Base-by-base conservation (phyloP, 2,888 invertebrate genomes). In the Drepanosiphum platanoidis region DNA sequence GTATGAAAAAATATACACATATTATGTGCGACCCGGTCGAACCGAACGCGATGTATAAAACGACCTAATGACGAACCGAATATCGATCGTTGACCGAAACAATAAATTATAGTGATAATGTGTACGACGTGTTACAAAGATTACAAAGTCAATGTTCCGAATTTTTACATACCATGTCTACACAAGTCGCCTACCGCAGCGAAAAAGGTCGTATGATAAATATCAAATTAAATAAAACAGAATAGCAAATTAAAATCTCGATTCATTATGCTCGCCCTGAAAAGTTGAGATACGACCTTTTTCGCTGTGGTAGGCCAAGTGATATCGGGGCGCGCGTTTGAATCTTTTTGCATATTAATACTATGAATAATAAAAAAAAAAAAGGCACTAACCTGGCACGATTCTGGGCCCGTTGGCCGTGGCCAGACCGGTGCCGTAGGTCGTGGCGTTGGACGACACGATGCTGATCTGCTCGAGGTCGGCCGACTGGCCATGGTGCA, bases 401-500 rank as follows among this genome's bases (percentile, higher is more conserved):
- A 92, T 91, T 87, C 92, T 90, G 18, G 93, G 93, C 87, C 93
- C 93, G 89, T 93, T 93, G 86, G 92, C 91, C 13, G 92, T 90
- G 58, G 90, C 88, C 87, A 90, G 89, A 86, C 92, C 93, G 88
- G 92, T 92, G 87, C 93, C 93, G 89, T 92, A 92, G 88, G 91
- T 92, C 87, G 91, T 91, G 71, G 91, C 91, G 88, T 91, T 91
- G 87, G 90, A 90, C 77, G 92, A 92, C 87, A 94, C 93, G 88
- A 94, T 92, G 87, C 94, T 93, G 88, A 94, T 93, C 90, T 93
- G 93, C 88, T 93, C 93, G 87, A 93, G 90, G 89, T 93, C 93
- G 90, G 92, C 92, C 87, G 87, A 86, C 80, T 87, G 86, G 71
- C 86, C 86, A 34, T 86, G 79, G 74, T 84, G 66, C 22, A 84